A percentile compares a stretch with the other conserved stretches of the same genome.
Evolutionary conservation across 2,113 vertebrate genomes (phyloP).

Genomic region (Nerophis ophidion): DNA sequence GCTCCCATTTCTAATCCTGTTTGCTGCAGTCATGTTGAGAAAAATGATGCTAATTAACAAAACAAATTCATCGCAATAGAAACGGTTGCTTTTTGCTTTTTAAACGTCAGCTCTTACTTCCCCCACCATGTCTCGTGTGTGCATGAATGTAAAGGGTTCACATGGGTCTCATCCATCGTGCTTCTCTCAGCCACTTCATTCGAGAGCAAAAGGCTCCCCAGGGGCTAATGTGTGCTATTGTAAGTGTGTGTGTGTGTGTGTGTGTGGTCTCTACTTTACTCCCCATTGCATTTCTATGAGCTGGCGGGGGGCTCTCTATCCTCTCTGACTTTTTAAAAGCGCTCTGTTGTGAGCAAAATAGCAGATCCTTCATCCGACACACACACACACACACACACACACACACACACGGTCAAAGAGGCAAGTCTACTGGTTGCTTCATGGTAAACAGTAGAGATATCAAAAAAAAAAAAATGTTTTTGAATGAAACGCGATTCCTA

Average conservation of each 20-base stretch:
- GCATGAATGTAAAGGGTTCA: slow-evolving; percentile 32
- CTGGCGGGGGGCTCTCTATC: slow-evolving; percentile 12
- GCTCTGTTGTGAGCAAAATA: slow-evolving; percentile 1
- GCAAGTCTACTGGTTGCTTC: too few species aligned
- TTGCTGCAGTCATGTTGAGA: not conserved
- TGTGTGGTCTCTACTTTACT: slow-evolving; percentile 40
- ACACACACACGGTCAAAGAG: too few species aligned
- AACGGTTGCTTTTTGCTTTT: not conserved
- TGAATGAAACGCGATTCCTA: too few species aligned
- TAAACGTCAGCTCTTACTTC: slow-evolving; percentile 1
- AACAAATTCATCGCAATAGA: too few species aligned
- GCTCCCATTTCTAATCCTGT: slow-evolving; percentile 42
- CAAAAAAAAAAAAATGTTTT: too few species aligned
- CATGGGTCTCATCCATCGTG: slow-evolving; percentile 30
- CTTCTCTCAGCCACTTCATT: slow-evolving; percentile 27
- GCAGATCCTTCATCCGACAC: slow-evolving; percentile 7
- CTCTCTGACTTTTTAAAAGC: slow-evolving; percentile 38
- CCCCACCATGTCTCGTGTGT: slow-evolving; percentile 13
- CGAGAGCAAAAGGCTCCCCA: slow-evolving; percentile 42
- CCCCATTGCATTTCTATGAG: slow-evolving; percentile 50
- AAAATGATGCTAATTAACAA: not conserved
- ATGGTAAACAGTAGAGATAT: too few species aligned
- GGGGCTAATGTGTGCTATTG: slow-evolving; percentile 40
- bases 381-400: not conserved
- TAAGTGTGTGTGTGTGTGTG: slow-evolving; percentile 14